phyloP scores from a whole-genome alignment of 2,113 vertebrate species.

The Brienomyrus brachyistius region DNA sequence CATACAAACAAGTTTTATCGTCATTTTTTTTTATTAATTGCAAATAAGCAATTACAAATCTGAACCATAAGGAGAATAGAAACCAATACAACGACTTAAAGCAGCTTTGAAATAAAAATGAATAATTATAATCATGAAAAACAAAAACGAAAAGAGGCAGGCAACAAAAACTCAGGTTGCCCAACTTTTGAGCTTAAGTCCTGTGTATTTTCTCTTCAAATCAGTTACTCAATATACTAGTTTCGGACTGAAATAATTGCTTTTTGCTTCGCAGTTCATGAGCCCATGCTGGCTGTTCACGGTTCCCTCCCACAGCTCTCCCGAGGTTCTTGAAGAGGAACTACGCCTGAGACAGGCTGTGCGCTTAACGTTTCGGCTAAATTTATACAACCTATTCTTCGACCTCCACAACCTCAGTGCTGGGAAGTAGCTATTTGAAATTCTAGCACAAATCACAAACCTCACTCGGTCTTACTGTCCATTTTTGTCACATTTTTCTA shows the following conservation, averaged over 20 bases:
- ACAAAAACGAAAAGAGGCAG: slow-evolving; percentile 20
- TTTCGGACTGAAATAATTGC: neutral
- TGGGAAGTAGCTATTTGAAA: neutral
- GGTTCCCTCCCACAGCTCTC: neutral
- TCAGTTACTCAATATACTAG: neutral
- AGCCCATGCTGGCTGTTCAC: too few relatives aligned
- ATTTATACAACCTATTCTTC: slow-evolving; percentile 1
- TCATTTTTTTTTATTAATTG: slow-evolving; percentile 53
- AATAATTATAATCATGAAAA: slow-evolving; percentile 22
- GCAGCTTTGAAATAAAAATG: slow-evolving; percentile 28
- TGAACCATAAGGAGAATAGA: slow-evolving; percentile 25
- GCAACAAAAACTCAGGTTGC: neutral
- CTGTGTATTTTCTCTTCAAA: neutral
- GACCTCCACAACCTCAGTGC: neutral
- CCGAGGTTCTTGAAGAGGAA: neutral
- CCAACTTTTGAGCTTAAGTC: neutral
- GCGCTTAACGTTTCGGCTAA: neutral
- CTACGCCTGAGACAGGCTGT: neutral
- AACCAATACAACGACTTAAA: slow-evolving; percentile 19
- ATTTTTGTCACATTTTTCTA: neutral
- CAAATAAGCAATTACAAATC: slow-evolving; percentile 38
- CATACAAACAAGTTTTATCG: neutral
- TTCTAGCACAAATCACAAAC: neutral
- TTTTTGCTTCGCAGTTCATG: neutral
- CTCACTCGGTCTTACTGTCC: neutral